Evolutionary conservation across 2,113 vertebrate species (phyloP), one percentile per base, ranked within the genome.

Genomic region (Oreotrochilus melanogaster): DNA sequence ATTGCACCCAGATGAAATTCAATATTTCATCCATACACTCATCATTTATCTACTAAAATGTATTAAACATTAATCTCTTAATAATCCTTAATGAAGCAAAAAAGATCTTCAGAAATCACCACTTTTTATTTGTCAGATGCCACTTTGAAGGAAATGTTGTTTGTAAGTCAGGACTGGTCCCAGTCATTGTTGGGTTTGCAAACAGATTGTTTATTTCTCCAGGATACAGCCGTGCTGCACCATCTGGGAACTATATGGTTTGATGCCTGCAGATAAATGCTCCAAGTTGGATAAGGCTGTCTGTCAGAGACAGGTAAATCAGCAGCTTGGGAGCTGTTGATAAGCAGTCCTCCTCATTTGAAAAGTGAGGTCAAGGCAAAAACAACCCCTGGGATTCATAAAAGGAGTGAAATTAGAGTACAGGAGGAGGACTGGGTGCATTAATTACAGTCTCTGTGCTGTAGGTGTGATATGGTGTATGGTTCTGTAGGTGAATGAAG

Each of bases 21-120:
- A 58, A 9, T 74, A 45, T 86, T 94, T 97, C 94, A 90, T 91
- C 88, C 83, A 51, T 54, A 66, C 33, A 60, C 33, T 92, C 56
- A 84, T 84, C 47, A 56, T 74, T 95, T 67, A 80, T 60, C 23
- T 56, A 53, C 43, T 56, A 53, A 83, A 60, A 91, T 60, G 79
- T 78, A 91, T 92, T 95, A 86, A 92, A 91, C 64, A 43, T 67
- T 96, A 93, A 92, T 95, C 93, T 93, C 71, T 66, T 95, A 94
- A 83, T 92, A 95, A 92, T 91, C 86, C 51, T 67, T 96, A 90
- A 91, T 67, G 86, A 95, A 86, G 88, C 33, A 67, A 67, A 57
- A 66, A 79, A 57, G 88, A 84, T 88, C 80, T 86, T 86, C 33
- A 78, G 86, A 94, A 93, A 84, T 74, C 67, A 74, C 47, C 51